phyloP scores from a whole-genome alignment of 2,888 invertebrate species.

The Neocrepidodera transversa region DNA sequence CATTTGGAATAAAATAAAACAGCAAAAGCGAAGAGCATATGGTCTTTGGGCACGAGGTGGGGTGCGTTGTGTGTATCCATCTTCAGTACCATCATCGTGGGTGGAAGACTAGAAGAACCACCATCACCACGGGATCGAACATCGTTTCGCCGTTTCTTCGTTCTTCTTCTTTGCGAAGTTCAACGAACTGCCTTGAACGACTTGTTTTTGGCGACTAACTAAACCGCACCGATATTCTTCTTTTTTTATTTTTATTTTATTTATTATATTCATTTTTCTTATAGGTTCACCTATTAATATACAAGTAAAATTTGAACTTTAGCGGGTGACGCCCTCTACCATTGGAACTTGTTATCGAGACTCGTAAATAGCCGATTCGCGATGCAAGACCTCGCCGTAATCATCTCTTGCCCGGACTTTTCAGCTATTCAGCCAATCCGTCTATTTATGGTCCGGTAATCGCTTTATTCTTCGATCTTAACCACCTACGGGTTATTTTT shows the following conservation, averaged over 20 bases:
- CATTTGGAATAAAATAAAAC: too few species aligned
- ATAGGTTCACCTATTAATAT: background rate
- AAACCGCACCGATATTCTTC: background rate
- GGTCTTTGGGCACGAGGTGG: background rate
- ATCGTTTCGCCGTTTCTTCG: background rate
- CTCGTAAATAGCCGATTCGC: constrained; percentile 19
- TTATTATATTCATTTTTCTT: background rate
- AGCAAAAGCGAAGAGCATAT: background rate
- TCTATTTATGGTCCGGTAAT: constrained; percentile 25
- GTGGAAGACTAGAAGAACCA: constrained; percentile 17
- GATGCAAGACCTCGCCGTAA: constrained; percentile 26
- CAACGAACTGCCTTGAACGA: constrained; percentile 24
- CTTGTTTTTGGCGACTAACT: constrained; percentile 12
- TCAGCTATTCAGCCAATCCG: constrained; percentile 24
- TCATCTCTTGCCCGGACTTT: constrained; percentile 22
- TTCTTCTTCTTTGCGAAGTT: constrained; percentile 3
- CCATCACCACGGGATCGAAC: background rate
- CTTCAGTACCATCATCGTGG: constrained; percentile 10
- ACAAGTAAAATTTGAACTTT: too few species aligned
- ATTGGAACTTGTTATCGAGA: constrained; percentile 16
- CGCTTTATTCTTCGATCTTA: constrained; percentile 16
- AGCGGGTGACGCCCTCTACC: background rate
- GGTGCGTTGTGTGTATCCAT: background rate
- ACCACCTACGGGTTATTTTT: constrained; percentile 23
- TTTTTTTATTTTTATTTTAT: background rate